Base-by-base conservation (phyloP, 2,888 invertebrate genomes). In the Epistrophe eligans region DNA sequence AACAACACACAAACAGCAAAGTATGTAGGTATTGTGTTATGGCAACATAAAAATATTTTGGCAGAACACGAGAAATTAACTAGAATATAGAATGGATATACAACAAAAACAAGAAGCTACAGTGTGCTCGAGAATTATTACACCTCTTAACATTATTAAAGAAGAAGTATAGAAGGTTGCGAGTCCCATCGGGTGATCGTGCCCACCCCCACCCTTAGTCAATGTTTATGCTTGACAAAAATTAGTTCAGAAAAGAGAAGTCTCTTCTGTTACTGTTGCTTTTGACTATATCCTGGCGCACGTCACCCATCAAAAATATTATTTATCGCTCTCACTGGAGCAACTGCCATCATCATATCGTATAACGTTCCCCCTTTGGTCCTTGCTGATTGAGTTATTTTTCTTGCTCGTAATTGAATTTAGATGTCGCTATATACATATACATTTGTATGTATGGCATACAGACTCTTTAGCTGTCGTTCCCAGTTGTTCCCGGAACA, bases 341-440 rank as follows among this genome's bases (percentile, higher is more conserved):
- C 48, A 52, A 67, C 67, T 70, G 72, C 74, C 48, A 19, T 24
- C 24, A 24, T 24, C 24, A 24, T 24, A 24, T 24, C 24, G 24
- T 38, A 48, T 4, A n/a, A n/a, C 4, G 72, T 73, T 73, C 70
- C 70, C 82, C 85, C 74, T 72, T 64, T 62, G 76, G 40, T 74
- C 74, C 55, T 79, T 77, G 0, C 79, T 87, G 89, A 89, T 89
- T 89, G 84, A 89, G 89, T 89, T 88, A 89, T 84, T 81, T 77
- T 84, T 55, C 60, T 52, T 87, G 35, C 45, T 24, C 74, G 62
- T 88, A 89, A 88, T 89, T 89, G 88, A 89, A 80, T 89, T 89
- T 87, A 82, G 84, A 87, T 89, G 89, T 89, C 77, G 79, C 88
- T 85, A 13, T 52, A 52, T 35, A 90, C 73, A 79, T n/a, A n/a